Conservation (phyloP, 1,140 invertebrate genomes). For the Rhopalosiphum maidis region DNA sequence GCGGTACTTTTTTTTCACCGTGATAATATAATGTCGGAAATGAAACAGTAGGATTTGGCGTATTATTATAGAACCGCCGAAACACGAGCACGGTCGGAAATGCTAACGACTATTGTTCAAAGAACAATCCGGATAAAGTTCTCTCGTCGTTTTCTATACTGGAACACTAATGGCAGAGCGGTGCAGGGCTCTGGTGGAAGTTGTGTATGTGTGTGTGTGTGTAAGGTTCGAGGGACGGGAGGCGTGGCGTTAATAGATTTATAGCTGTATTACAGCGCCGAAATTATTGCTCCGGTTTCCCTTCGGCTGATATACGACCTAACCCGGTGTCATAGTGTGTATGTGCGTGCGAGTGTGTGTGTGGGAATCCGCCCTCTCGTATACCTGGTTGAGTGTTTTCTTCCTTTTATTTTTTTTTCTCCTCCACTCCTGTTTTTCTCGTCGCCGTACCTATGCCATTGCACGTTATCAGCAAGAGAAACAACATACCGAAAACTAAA, state of each 20-base stretch:
- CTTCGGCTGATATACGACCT: constrained; percentile 36
- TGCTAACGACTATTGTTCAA: constrained; percentile 56
- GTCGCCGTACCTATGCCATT: background rate
- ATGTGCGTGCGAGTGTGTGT: background rate
- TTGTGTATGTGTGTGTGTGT: background rate
- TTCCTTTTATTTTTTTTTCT: constrained; percentile 8
- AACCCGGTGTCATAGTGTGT: background rate
- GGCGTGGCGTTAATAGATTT: constrained; percentile 53
- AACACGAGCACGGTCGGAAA: constrained; percentile 49
- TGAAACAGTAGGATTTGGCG: constrained; percentile 22
- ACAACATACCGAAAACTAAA: constrained; percentile 36
- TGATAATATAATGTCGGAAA: constrained; percentile 2
- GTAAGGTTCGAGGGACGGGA: background rate
- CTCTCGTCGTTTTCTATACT: constrained; percentile 35
- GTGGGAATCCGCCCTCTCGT: background rate
- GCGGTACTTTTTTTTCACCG: background rate
- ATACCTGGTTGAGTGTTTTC: constrained; percentile 48
- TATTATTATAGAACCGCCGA: constrained; percentile 37
- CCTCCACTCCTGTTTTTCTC: background rate
- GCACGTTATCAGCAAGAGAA: background rate
- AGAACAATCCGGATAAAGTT: constrained; percentile 57
- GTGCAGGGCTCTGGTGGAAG: background rate
- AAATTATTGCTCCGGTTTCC: constrained; percentile 52
- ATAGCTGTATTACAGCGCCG: constrained; percentile 44
- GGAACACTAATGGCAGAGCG: background rate